These are phyloP conservation scores for Beaufortia kweichowensis DNA, from an alignment of 2,113 vertebrate genomes.

Conservation along the genomic window DNA sequence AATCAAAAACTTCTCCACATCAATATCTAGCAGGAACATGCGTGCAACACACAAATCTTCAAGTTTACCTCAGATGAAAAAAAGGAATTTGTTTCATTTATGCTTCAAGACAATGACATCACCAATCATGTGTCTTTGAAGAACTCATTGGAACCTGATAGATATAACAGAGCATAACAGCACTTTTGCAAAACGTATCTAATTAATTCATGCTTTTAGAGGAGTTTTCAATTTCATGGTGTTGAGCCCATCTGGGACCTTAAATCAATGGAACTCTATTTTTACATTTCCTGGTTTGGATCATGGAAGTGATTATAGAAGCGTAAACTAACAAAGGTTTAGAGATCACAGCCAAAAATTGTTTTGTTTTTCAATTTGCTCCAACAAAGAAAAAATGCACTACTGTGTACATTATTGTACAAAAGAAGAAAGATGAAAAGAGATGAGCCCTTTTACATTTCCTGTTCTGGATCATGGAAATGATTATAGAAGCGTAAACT, in stretches of 20 bases:
- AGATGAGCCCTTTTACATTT: background rate
- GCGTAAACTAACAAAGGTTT: no score
- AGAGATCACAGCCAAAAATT: no score
- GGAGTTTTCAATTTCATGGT: slow-evolving; percentile 40
- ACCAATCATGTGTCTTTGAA: slow-evolving; percentile 4
- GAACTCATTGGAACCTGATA: slow-evolving; percentile 20
- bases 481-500: no score
- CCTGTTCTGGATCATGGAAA: no score
- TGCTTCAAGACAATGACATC: background rate
- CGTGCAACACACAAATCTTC: background rate
- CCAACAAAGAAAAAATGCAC: background rate
- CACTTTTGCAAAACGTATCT: background rate
- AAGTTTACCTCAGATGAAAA: slow-evolving; percentile 13
- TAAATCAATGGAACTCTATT: background rate
- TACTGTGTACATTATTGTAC: no score
- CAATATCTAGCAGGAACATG: slow-evolving; percentile 53
- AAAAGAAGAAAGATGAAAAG: no score
- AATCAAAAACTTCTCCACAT: slow-evolving; percentile 60
- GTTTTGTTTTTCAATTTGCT: no score
- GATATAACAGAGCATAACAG: background rate
- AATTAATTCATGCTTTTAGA: background rate
- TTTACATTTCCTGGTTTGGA: no score
- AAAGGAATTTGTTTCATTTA: slow-evolving; percentile 4
- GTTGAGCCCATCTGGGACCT: slow-evolving; percentile 13
- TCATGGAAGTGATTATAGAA: no score